phyloP scores from a whole-genome alignment of 2,113 vertebrate genomes.

The Tupaia tana region DNA sequence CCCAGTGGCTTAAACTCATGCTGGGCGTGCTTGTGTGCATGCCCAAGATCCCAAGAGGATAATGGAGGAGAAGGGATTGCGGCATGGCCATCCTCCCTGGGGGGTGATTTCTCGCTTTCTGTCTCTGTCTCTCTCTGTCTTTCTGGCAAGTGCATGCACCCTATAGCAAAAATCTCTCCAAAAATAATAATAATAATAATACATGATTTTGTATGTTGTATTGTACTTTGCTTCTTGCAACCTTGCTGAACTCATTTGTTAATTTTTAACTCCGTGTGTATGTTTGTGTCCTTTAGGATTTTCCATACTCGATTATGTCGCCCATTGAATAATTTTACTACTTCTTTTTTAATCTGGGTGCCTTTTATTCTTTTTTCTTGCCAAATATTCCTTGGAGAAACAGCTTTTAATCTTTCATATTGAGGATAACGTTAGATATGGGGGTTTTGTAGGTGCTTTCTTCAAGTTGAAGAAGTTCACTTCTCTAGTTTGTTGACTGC shows the following conservation, averaged over 20 bases:
- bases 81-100: no score
- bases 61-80: no score
- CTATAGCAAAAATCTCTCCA: no score
- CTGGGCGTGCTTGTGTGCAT: no score
- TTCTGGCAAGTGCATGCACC: no score
- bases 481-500: not conserved
- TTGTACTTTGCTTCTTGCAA: not conserved
- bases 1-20: no score
- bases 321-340: not conserved
- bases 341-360: not conserved
- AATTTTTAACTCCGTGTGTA: not conserved
- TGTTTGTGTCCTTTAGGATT: not conserved
- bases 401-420: conserved; percentile 28
- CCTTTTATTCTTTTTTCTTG: not conserved
- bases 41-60: no score
- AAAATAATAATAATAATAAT: not conserved
- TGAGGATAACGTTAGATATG: not conserved
- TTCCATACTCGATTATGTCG: not conserved
- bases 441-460: not conserved
- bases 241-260: not conserved
- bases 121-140: no score
- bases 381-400: not conserved
- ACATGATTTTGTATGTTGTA: conserved; percentile 5
- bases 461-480: not conserved
- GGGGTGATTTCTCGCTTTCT: no score